Conservation (phyloP, 2,113 vertebrate genomes). For the Arenaria interpres region DNA sequence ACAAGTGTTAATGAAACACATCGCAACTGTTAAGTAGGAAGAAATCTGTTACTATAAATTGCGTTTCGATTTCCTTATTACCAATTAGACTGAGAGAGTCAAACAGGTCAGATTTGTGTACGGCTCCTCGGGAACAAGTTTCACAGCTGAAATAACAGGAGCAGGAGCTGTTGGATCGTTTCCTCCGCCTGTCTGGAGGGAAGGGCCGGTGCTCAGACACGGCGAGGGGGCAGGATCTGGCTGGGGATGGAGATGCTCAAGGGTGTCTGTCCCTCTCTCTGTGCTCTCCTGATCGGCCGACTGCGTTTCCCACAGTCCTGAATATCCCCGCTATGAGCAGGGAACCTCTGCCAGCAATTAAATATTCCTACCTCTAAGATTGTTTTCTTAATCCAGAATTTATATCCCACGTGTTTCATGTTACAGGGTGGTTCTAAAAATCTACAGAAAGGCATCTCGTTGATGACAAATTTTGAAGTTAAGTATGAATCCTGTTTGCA, state of each 20-base stretch:
- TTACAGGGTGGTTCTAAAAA: neutral
- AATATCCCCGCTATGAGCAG: neutral
- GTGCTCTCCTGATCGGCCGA: rapidly evolving
- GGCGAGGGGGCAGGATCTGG: neutral
- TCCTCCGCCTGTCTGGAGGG: neutral
- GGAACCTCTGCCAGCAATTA: neutral
- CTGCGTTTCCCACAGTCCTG: neutral
- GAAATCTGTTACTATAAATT: conserved; percentile 35
- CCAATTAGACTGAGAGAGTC: neutral
- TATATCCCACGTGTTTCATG: neutral
- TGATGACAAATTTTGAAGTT: neutral
- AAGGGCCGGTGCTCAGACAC: neutral
- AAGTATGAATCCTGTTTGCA: neutral
- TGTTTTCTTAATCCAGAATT: neutral
- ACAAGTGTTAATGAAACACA: conserved; percentile 45
- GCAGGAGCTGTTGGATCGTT: neutral
- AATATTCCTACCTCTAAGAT: neutral
- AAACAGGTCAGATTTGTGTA: neutral
- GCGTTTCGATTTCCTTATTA: neutral
- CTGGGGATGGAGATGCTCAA: neutral
- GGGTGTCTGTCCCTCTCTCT: neutral
- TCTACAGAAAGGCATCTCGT: neutral
- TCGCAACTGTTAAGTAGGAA: neutral
- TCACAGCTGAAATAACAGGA: neutral
- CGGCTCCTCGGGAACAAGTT: neutral